Evolutionary conservation across 1,140 invertebrate genomes (phyloP), one percentile per base, ranked within the genome.

Genomic region (Drosophila subobscura): DNA sequence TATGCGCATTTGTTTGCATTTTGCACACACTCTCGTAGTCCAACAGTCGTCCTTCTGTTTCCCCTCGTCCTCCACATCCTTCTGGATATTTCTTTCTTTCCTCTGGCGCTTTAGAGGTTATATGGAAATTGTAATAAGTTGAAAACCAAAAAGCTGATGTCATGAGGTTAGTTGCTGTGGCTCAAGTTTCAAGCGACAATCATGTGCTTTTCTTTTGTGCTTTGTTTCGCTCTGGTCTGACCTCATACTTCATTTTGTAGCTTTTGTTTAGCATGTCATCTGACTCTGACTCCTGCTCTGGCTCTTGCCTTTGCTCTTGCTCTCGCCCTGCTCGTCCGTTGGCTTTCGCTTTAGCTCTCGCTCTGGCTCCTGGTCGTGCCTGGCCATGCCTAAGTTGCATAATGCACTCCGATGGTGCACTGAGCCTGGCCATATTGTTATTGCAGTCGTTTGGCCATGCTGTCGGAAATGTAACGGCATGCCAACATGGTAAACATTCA

Each of bases 71-170:
- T 20, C 42, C 10, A 50, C 6, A 37, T 20, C n/a, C 42, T 27
- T 7, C 2, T 12, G 33, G 33, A 37, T 23, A 55, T 58, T 67
- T 55, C 71, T 57, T 45, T 49, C 65, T 60, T 65, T 52, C 72
- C 50, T 59, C 41, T 50, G 80, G 70, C 66, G 57, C 72, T 73
- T 65, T 81, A 68, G 59, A 77, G 77, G 77, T 70, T 86, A 86
- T 80, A 86, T 86, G 83, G 78, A 86, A 86, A 83, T 88, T 86
- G 83, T 86, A 88, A 86, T 86, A 86, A 86, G 83, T 88, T 88
- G 78, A 64, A 83, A 86, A 81, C 83, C 78, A 86, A 86, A 86
- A 86, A 88, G 83, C 83, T 86, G 83, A 86, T 86, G 83, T 86
- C 83, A 86, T 86, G 83, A 86, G 83, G 83, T 86, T 86, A 86